Base-by-base conservation (phyloP, 2,888 invertebrate genomes). In the Onthophagus sagittarius region DNA sequence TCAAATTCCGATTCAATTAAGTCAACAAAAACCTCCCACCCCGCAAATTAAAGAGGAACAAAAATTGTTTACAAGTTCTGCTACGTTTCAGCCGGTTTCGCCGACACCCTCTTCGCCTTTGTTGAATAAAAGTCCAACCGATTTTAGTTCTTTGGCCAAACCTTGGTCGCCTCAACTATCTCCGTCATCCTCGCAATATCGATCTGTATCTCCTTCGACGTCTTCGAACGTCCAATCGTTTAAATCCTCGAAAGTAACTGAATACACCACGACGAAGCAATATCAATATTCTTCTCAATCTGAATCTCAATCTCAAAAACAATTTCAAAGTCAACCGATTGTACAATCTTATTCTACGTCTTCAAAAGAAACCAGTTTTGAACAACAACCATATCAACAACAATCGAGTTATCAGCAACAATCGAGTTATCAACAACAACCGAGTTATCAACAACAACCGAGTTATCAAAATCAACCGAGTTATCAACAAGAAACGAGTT, bases 181-280 rank as follows among this genome's bases (percentile, higher is more conserved):
- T 33, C 72, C 72, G 1, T n/a, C 39, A 13, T 69, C 69, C 62
- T 23, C 23, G 11, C 72, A 75, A n/a, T 73, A 72, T 63, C 74
- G 70, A 63, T 74, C 75, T 39, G 73, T 73, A 6, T 72, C 73
- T 15, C 75, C 75, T 63, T 74, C 73, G 32, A 31, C 23, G 14
- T 71, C 70, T 11, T 62, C 71, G 33, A 71, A 71, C 75, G 72
- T 75, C 71, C 78, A 79, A 76, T 71, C 77, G 62, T 78, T 77
- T 71, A 76, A 79, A 73, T 23, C 71, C 65, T 71, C 72, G 15
- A 74, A 67, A 31, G 23, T 23, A 6, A 67, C 67, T 2, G 67
- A 67, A n/a, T 67, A 67, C n/a, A 15, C 6, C 11, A 67, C 67
- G n/a, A 67, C n/a, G 31, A 23, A 74, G 33, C 76, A 75, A 64